These are phyloP conservation scores for Venustaconcha ellipsiformis DNA, from an alignment of 1,140 invertebrate species.

Conservation along the genomic window DNA sequence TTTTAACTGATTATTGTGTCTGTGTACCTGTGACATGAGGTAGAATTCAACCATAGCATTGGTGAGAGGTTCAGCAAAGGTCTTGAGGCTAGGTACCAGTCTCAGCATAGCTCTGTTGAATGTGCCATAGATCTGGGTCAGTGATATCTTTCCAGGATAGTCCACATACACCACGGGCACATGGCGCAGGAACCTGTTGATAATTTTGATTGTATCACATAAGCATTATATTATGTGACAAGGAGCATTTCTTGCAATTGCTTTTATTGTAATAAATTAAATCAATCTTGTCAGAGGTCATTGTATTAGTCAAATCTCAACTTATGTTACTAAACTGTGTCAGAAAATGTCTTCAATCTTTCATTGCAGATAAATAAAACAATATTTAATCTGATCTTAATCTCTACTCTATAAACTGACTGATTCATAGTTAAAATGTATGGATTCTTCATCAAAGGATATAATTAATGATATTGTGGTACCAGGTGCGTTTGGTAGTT, in stretches of 20 bases:
- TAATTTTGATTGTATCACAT: no score
- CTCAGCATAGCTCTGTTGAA: constrained; percentile 98
- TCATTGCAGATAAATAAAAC: no score
- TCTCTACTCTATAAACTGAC: not conserved
- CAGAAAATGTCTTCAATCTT: no score
- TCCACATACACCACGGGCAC: constrained; percentile 99
- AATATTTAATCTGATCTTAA: not conserved
- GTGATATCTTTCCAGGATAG: constrained; percentile 97
- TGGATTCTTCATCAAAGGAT: not conserved
- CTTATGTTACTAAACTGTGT: no score
- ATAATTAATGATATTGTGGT: not conserved
- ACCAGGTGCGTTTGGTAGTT: not conserved
- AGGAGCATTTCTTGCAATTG: no score
- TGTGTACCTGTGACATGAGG: constrained; percentile 84
- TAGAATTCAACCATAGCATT: constrained; percentile 99
- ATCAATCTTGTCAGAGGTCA: no score
- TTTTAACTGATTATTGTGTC: not conserved
- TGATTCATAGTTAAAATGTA: not conserved
- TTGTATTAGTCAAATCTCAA: no score
- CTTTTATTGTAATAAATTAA: no score
- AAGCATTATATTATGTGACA: no score
- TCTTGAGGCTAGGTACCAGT: constrained; percentile 87
- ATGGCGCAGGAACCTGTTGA: constrained; percentile 79
- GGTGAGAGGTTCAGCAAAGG: constrained; percentile 96
- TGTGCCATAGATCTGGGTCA: constrained; percentile 95